phyloP scores from a whole-genome alignment of 2,888 invertebrate species.

The Chrysodeixis includens region DNA sequence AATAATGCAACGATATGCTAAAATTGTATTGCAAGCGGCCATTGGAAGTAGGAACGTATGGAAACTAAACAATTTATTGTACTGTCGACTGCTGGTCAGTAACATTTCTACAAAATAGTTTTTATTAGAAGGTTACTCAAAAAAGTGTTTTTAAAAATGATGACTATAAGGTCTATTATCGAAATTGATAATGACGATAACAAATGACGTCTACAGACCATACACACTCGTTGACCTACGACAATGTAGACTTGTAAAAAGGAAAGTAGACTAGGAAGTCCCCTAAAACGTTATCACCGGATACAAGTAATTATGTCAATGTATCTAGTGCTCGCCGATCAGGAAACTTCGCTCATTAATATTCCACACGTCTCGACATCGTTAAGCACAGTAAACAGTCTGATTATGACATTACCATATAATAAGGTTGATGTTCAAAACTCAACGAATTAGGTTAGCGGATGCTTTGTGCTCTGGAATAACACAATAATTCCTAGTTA shows the following conservation, averaged over 20 bases:
- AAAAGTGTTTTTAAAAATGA: too few species aligned
- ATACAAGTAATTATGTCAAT: conserved; percentile 50
- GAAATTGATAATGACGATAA: too few species aligned
- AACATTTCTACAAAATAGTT: too few species aligned
- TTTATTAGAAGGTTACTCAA: too few species aligned
- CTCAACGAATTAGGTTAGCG: conserved; percentile 20
- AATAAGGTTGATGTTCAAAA: conserved; percentile 23
- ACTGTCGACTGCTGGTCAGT: neutral
- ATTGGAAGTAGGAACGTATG: conserved; percentile 36
- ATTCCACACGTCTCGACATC: conserved; percentile 38
- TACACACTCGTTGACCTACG: conserved; percentile 34
- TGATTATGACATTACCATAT: conserved; percentile 39
- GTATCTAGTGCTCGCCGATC: conserved; percentile 32
- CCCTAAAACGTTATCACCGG: conserved; percentile 35
- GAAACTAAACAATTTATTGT: conserved; percentile 40
- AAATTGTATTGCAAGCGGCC: conserved; percentile 41
- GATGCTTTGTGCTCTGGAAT: conserved; percentile 25
- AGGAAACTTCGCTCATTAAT: conserved; percentile 44
- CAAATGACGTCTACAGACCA: neutral
- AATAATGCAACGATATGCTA: conserved; percentile 44
- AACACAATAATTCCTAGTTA: conserved; percentile 24
- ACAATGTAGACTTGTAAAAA: conserved; percentile 9
- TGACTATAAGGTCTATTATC: too few species aligned
- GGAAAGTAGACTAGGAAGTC: conserved; percentile 33
- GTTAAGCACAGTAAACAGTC: conserved; percentile 22